Base-by-base conservation (phyloP, 1,140 invertebrate species). In the Drosophila rufa region DNA sequence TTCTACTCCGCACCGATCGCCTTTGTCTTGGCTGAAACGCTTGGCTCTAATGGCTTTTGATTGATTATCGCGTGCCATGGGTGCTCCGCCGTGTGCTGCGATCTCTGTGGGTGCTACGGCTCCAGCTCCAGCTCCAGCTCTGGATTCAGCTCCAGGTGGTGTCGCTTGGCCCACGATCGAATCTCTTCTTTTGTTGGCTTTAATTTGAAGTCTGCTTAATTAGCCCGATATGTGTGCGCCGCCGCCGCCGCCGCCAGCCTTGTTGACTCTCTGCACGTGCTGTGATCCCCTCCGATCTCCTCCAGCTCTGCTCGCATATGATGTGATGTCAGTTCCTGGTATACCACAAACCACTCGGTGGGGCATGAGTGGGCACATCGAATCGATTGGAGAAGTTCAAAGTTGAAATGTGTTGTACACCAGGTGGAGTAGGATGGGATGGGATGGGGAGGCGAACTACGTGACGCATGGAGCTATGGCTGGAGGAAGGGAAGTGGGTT, bases 31-130 rank as follows among this genome's bases (percentile, higher is more conserved):
- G 43, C 61, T 73, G 59, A 66, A 76, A 79, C 70, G 79, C 79
- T 90, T 90, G 83, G 77, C 86, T 90, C 84, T 90, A 90, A 90
- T 90, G 86, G 85, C 71, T 80, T 90, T 90, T 90, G 85, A 90
- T 90, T 90, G 85, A 90, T 90, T 90, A 90, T 90, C 85, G 85
- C 86, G 81, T 90, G 85, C 85, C 85, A 90, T 64, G 77, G 80
- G 22, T 60, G 68, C 50, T 57, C 50, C 45, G 33, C 57, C 33
- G 27, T 59, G 6, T 66, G 15, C 65, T 48, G 14, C 40, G 27
- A 19, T 57, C 85, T 79, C 85, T 73, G 81, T 90, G 81, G 84
- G 80, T 84, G 84, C 84, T 59, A 30, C 68, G 50, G 46, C 79
- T 67, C 56, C 68, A 79, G 45, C 53, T 80, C 14, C n/a, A 75